Conservation (phyloP, 2,113 vertebrate species). For the Terrapene triunguis region DNA sequence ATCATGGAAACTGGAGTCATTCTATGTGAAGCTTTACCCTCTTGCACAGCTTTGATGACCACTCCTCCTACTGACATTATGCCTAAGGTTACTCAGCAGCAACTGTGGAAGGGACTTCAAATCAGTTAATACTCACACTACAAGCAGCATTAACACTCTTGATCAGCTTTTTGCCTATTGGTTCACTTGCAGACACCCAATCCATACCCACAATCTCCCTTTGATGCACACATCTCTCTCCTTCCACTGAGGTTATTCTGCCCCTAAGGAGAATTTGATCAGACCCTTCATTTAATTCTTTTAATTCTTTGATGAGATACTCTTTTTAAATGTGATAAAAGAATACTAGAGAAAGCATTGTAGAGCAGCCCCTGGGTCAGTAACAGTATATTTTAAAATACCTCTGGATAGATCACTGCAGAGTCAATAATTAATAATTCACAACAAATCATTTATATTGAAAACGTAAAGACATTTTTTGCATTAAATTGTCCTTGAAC, state of each 20-base stretch:
- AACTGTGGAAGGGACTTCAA: background rate
- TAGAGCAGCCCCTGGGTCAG: background rate
- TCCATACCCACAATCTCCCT: background rate
- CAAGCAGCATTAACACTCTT: background rate
- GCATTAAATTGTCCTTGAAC: fast-evolving
- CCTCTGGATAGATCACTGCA: background rate
- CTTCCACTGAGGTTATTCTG: background rate
- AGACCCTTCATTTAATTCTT: background rate
- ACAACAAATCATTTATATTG: background rate
- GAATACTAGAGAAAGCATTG: background rate
- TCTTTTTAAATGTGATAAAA: background rate
- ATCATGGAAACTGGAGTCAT: background rate
- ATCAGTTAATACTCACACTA: background rate
- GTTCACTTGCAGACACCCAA: background rate
- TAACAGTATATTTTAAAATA: background rate
- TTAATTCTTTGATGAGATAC: fast-evolving
- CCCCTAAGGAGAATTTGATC: background rate
- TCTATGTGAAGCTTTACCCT: background rate
- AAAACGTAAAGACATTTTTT: background rate
- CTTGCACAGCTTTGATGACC: background rate
- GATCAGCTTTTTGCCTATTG: background rate
- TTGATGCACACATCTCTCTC: background rate
- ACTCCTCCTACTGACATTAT: background rate
- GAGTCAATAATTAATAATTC: background rate
- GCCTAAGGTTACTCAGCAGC: background rate